Percentiles rank a stretch among this genome's conserved stretches.
These are phyloP conservation scores for Falcaria lacertinaria DNA, from an alignment of 2,888 invertebrate genomes.

Conservation along the genomic window DNA sequence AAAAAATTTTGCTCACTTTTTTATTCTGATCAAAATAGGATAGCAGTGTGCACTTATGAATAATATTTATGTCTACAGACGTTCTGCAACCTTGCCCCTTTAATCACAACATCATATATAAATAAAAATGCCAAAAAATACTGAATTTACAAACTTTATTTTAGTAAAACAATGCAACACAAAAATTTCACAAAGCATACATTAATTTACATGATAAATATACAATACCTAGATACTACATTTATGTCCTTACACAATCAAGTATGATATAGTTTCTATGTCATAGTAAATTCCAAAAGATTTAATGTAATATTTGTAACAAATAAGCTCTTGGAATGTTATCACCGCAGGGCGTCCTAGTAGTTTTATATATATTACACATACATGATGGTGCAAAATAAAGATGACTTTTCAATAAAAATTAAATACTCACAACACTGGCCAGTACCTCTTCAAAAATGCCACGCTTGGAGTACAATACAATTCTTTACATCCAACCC, in stretches of 20 bases:
- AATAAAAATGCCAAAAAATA: slow-evolving; percentile 6
- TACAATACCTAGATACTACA: slow-evolving; percentile 12
- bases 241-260: slow-evolving; percentile 5
- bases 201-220: slow-evolving; percentile 17
- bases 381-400: slow-evolving; percentile 14
- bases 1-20: too few species aligned
- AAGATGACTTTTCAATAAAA: slow-evolving; percentile 9
- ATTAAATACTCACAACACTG: too few species aligned
- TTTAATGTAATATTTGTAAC: slow-evolving; percentile 13
- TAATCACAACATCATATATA: background rate
- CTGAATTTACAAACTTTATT: slow-evolving; percentile 32
- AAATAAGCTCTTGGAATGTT: slow-evolving; percentile 40
- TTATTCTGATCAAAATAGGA: too few species aligned
- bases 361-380: slow-evolving; percentile 7
- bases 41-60: too few species aligned
- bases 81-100: too few species aligned
- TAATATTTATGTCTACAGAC: too few species aligned
- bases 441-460: too few species aligned
- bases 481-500: too few species aligned
- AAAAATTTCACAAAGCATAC: slow-evolving; percentile 18
- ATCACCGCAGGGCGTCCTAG: slow-evolving; percentile 13
- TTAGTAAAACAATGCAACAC: slow-evolving; percentile 23
- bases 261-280: background rate
- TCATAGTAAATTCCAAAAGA: slow-evolving; percentile 19
- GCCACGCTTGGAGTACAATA: too few species aligned